Evolutionary conservation across 2,888 invertebrate species (phyloP).

Genomic region (Morpho deidamia): DNA sequence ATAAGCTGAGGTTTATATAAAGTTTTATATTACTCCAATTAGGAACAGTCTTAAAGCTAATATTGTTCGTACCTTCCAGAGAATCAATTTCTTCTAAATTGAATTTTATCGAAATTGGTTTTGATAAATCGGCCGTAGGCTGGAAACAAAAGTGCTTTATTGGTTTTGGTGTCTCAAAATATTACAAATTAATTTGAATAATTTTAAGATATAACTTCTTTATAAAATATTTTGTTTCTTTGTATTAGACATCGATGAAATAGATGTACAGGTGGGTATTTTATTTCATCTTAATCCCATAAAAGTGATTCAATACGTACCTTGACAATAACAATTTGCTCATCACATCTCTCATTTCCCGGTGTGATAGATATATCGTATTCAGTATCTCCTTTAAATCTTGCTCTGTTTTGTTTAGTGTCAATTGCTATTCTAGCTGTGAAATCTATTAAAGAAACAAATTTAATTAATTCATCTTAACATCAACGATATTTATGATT

Average conservation of each 20-base stretch:
- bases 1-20: slow-evolving; percentile 30
- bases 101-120: slow-evolving; percentile 51
- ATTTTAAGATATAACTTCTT: too few species aligned
- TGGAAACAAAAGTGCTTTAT: slow-evolving; percentile 34
- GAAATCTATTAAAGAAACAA: slow-evolving; percentile 38
- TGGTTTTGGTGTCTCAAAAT: not conserved
- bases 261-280: too few species aligned
- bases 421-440: slow-evolving; percentile 50
- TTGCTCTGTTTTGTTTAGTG: slow-evolving; percentile 48
- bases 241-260: too few species aligned
- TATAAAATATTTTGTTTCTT: too few species aligned
- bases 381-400: slow-evolving; percentile 42
- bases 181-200: too few species aligned
- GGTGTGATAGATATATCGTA: slow-evolving; percentile 40
- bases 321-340: slow-evolving; percentile 53
- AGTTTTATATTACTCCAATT: not conserved
- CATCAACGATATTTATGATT: too few species aligned
- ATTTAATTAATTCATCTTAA: too few species aligned
- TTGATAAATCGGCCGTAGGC: slow-evolving; percentile 57
- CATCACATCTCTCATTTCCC: slow-evolving; percentile 49
- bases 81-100: slow-evolving; percentile 39
- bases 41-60: not conserved
- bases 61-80: slow-evolving; percentile 37
- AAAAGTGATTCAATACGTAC: slow-evolving; percentile 32
- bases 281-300: too few species aligned